Base-by-base conservation (phyloP, 2,888 invertebrate species). In the Scelioninae gen. 2 region DNA sequence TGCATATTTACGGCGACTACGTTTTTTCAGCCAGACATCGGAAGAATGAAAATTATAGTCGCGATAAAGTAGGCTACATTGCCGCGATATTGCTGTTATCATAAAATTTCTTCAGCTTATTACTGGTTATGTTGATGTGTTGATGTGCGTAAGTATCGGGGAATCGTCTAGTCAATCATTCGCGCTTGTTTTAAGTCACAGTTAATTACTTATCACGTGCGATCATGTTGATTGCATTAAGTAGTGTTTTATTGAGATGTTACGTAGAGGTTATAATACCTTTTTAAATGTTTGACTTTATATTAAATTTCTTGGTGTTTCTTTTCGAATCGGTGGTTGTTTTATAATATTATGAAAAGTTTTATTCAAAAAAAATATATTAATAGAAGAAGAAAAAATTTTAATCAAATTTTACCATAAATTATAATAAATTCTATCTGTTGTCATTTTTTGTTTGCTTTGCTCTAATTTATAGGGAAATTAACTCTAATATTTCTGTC, bases 101-200 rank as follows among this genome's bases (percentile, higher is more conserved):
- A 7, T 45, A 19, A 11, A 43, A 45, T 33, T 52, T 43, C 11
- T 39, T 43, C 31, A 13, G 15, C 16, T 48, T 55, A 65, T 65
- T 58, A 50, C 18, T 13, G 6, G 15, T 16, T n/a, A n/a, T 6
- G 13, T 7, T 25, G 45, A 58, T 25, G 28, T 55, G 25, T 67
- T 52, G 60, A 46, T 45, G 60, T 28, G 53, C 25, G 11, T 22
- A 33, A 60, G 19, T 52, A 31, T 9, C 33, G 18, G 16, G 35
- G n/a, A 33, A 50, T 15, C 39, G 33, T 16, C 31, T 19, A 65
- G 28, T 57, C 57, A 33, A 41, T 65, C 65, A 57, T 11, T 35
- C 15, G 25, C 46, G 37, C 43, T n/a, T 22, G 25, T n/a, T 33
- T 48, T 39, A 9, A 48, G 25, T 46, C 60, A 16, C 7, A 18